A percentile compares a stretch with the other conserved stretches of the same genome.
Evolutionary conservation across 30 jellyfish, hydroid and myxozoan genomes (phyloP).

Genomic region (Euphysa ruthae): DNA sequence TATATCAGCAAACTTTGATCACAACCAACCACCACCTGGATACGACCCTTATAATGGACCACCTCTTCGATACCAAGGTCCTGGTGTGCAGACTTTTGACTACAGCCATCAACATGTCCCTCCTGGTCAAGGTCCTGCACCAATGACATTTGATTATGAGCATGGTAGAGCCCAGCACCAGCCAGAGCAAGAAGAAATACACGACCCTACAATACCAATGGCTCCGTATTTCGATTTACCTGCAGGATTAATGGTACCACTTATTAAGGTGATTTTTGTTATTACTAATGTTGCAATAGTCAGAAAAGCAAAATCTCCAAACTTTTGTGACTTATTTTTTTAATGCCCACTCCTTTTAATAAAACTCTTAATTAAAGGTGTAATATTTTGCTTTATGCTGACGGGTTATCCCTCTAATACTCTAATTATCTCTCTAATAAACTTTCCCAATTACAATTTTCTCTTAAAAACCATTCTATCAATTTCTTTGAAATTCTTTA

Average conservation of each 20-base stretch:
- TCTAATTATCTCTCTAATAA: too few relatives aligned
- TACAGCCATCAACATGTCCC: slow-evolving; percentile 80
- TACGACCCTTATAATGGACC: slow-evolving; percentile 25
- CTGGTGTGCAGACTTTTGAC: slow-evolving; percentile 88
- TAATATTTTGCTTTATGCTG: too few relatives aligned
- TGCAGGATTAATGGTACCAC: slow-evolving; percentile 95
- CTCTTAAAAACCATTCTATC: too few relatives aligned
- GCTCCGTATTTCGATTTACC: slow-evolving; percentile 93
- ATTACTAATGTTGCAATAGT: too few relatives aligned
- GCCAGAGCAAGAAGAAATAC: slow-evolving; percentile 44
- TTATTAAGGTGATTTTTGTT: slow-evolving; percentile 77
- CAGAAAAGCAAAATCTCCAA: too few relatives aligned
- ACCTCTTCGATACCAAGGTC: slow-evolving; percentile 42
- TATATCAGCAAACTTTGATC: slow-evolving; percentile 35
- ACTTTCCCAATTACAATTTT: too few relatives aligned
- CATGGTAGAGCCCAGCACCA: slow-evolving; percentile 84
- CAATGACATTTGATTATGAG: slow-evolving; percentile 90
- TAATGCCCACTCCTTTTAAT: too few relatives aligned
- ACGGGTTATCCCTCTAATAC: too few relatives aligned
- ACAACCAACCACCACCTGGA: slow-evolving; percentile 71
- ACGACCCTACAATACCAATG: slow-evolving; percentile 88
- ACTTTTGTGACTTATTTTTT: too few relatives aligned
- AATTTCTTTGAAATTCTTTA: too few relatives aligned
- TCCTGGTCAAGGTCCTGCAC: slow-evolving; percentile 59
- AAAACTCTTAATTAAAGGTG: too few relatives aligned